Conservation (phyloP, 2,113 vertebrate species). For the Antigone vipio region DNA sequence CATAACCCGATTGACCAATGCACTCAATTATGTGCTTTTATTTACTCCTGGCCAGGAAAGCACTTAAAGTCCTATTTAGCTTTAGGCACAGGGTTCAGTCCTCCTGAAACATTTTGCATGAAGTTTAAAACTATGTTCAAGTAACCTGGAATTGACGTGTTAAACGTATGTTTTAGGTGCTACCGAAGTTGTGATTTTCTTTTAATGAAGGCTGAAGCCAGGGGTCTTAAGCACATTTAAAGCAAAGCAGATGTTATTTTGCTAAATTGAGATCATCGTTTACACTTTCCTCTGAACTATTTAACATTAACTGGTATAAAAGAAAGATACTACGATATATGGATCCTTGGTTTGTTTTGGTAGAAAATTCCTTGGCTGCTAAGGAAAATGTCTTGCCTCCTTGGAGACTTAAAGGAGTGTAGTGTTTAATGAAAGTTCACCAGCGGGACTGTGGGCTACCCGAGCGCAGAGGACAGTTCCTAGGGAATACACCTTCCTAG, state of each 20-base stretch:
- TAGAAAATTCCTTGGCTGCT: conserved; percentile 18
- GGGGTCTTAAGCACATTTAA: neutral
- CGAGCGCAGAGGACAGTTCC: neutral
- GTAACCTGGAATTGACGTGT: neutral
- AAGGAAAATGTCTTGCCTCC: neutral
- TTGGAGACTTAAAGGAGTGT: neutral
- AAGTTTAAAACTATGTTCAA: neutral
- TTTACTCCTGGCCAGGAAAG: neutral
- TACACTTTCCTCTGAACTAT: neutral
- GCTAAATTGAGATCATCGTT: neutral
- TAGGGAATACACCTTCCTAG: neutral
- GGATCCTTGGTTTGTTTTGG: neutral
- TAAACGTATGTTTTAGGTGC: neutral
- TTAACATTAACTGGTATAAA: neutral
- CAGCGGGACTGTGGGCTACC: neutral
- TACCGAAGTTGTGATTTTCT: neutral
- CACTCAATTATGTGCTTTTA: neutral
- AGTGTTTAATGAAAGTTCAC: neutral
- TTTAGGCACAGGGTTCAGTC: neutral
- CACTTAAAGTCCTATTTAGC: neutral
- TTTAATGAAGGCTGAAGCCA: neutral
- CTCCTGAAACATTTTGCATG: neutral
- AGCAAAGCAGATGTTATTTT: conserved; percentile 30
- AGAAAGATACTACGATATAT: neutral
- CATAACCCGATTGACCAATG: neutral